Percentiles rank a stretch among this genome's conserved stretches.
These are phyloP conservation scores for Melanotaenia parkinsoni DNA, from an alignment of 2,797 vertebrate genomes.

Conservation along the genomic window DNA sequence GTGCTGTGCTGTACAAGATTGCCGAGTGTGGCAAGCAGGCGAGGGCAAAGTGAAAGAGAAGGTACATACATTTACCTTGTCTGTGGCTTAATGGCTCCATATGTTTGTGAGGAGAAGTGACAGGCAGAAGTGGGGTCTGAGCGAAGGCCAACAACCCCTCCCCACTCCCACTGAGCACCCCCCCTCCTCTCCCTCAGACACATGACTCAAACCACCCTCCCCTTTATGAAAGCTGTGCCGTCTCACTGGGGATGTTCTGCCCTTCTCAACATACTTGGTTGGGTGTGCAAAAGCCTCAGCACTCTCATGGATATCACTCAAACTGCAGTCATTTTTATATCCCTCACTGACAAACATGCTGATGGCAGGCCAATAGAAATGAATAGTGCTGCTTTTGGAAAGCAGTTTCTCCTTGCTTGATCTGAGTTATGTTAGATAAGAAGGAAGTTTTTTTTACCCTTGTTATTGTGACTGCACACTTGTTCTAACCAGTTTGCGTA, in stretches of 20 bases:
- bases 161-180: slow-evolving; percentile 49
- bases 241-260: slow-evolving; percentile 69
- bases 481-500: slow-evolving; percentile 79
- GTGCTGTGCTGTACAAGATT: slow-evolving; percentile 86
- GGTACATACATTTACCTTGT: slow-evolving; percentile 85
- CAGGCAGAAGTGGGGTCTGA: slow-evolving; percentile 85
- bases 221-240: slow-evolving; percentile 42
- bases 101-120: slow-evolving; percentile 86
- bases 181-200: slow-evolving; percentile 58
- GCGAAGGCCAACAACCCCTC: slow-evolving; percentile 77
- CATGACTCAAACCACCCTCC: slow-evolving; percentile 62
- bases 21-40: slow-evolving; percentile 72
- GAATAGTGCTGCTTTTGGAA: slow-evolving; percentile 58
- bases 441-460: slow-evolving; percentile 33
- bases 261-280: slow-evolving; percentile 60
- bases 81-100: slow-evolving; percentile 85
- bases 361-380: slow-evolving; percentile 61
- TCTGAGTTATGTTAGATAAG: slow-evolving; percentile 64
- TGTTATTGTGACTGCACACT: slow-evolving; percentile 75
- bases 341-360: slow-evolving; percentile 64
- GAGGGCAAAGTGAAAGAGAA: slow-evolving; percentile 76
- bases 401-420: slow-evolving; percentile 47
- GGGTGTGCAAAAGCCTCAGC: slow-evolving; percentile 69
- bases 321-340: slow-evolving; percentile 63
- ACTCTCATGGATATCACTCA: slow-evolving; percentile 68